phyloP scores from a whole-genome alignment of 2,888 invertebrate species.

The Drosophila subsilvestris region DNA sequence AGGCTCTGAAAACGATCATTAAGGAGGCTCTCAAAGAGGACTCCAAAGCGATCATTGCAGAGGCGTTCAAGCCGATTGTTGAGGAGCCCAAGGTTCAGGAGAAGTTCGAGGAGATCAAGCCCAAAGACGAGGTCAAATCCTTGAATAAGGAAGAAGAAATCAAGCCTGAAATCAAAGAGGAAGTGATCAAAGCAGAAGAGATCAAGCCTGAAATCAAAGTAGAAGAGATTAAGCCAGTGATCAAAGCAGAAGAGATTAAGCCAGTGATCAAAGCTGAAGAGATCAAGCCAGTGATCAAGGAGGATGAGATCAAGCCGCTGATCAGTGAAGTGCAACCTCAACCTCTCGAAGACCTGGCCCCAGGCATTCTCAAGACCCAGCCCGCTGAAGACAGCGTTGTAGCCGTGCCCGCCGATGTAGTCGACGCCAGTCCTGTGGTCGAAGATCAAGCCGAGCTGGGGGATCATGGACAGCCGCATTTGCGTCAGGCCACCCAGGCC shows the following conservation, averaged over 20 bases:
- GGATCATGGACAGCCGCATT: conserved; percentile 43
- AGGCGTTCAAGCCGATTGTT: conserved; percentile 1
- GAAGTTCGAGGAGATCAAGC: conserved; percentile 2
- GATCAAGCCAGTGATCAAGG: conserved; percentile 1
- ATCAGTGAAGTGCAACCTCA: background rate
- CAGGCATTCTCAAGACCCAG: conserved; percentile 36
- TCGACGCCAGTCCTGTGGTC: conserved; percentile 4
- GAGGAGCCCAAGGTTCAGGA: conserved; percentile 2
- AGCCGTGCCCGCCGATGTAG: conserved; percentile 3
- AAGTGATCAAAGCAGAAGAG: background rate
- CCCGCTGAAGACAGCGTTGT: conserved; percentile 18
- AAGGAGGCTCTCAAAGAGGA: background rate
- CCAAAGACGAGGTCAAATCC: background rate
- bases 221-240: background rate
- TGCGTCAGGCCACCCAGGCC: conserved; percentile 79
- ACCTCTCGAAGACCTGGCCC: background rate
- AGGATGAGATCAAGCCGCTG: background rate
- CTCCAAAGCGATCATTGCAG: background rate
- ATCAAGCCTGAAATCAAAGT: background rate
- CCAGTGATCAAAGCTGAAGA: background rate
- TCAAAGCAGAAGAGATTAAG: background rate
- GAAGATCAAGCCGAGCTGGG: conserved; percentile 12
- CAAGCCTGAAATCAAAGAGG: background rate
- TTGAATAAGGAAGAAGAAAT: background rate
- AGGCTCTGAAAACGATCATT: background rate